A percentile compares a stretch with the other conserved stretches of the same genome.
These are phyloP conservation scores for Parasteatoda lunata DNA, from an alignment of 2,888 invertebrate species.

Conservation along the genomic window DNA sequence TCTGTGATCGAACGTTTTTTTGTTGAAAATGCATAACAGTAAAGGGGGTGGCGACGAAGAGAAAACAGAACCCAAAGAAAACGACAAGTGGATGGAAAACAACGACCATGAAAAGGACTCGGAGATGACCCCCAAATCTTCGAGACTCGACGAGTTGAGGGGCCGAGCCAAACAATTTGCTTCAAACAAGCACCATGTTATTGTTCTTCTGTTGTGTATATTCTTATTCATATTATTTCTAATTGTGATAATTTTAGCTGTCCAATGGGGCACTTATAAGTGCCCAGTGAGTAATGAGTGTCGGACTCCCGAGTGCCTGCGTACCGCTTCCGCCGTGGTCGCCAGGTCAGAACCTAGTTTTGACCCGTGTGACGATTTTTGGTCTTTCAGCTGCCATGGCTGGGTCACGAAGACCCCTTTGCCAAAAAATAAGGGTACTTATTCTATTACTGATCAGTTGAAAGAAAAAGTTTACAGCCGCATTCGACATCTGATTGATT, in stretches of 20 bases:
- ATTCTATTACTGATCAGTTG: conserved; percentile 75
- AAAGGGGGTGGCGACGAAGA: conserved; percentile 66
- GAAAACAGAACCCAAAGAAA: conserved; percentile 68
- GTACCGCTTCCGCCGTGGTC: conserved; percentile 77
- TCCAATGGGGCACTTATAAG: conserved; percentile 76
- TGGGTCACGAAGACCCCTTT: conserved; percentile 76
- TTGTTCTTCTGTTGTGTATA: conserved; percentile 62
- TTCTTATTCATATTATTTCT: conserved; percentile 75
- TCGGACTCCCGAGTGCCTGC: conserved; percentile 76
- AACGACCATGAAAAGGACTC: conserved; percentile 59
- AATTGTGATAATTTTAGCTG: conserved; percentile 75
- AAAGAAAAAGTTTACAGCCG: conserved; percentile 74
- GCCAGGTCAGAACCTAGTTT: conserved; percentile 71
- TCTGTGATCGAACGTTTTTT: neutral
- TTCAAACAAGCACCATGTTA: conserved; percentile 48
- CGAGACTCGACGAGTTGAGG: conserved; percentile 42
- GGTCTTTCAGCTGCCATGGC: conserved; percentile 77
- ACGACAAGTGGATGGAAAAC: conserved; percentile 67
- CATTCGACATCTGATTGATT: conserved; percentile 74
- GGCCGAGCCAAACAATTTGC: conserved; percentile 62
- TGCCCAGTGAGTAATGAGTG: conserved; percentile 76
- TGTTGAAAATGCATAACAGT: conserved; percentile 40
- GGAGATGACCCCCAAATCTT: conserved; percentile 49
- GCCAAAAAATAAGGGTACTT: conserved; percentile 76
- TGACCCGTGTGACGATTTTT: conserved; percentile 77